phyloP scores from a whole-genome alignment of 2,888 invertebrate species.

The Chamaedrilus cognettii region DNA sequence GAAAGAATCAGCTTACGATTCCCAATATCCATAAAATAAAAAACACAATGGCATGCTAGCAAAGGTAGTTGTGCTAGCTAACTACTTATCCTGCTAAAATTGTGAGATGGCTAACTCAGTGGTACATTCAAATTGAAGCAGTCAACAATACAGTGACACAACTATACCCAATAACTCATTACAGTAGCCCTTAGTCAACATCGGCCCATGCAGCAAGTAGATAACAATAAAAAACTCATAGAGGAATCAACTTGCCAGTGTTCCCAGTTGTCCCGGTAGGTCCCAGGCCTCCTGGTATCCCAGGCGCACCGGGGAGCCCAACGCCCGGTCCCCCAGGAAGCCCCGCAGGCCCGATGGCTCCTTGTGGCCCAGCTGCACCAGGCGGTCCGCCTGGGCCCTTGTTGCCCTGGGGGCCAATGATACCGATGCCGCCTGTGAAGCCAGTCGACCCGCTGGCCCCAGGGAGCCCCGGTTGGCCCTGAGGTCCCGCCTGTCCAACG shows the following conservation, averaged over 20 bases:
- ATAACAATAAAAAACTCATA: no score
- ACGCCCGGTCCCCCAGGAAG: conserved; percentile 21
- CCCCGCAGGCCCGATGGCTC: conserved; percentile 26
- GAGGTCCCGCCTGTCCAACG: conserved; percentile 12
- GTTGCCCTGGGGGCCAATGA: background rate
- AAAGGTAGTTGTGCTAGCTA: no score
- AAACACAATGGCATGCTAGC: no score
- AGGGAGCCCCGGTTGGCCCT: conserved; percentile 8
- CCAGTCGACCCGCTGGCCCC: conserved; percentile 21
- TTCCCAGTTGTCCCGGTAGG: conserved; percentile 30
- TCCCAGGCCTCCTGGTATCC: conserved; percentile 20
- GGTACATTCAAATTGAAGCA: no score
- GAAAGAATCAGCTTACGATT: no score
- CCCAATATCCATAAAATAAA: no score
- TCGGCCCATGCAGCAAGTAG: no score
- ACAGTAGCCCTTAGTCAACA: no score
- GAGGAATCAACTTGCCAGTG: background rate
- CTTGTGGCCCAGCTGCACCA: conserved; percentile 24
- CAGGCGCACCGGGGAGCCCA: conserved; percentile 25
- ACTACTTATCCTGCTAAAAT: no score
- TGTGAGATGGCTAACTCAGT: no score
- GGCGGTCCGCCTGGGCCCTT: conserved; percentile 3
- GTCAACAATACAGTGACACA: no score
- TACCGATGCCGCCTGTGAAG: conserved; percentile 8
- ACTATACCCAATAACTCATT: no score